phyloP scores from a whole-genome alignment of 1,140 invertebrate genomes.

The Trachymyrmex cornetzi region DNA sequence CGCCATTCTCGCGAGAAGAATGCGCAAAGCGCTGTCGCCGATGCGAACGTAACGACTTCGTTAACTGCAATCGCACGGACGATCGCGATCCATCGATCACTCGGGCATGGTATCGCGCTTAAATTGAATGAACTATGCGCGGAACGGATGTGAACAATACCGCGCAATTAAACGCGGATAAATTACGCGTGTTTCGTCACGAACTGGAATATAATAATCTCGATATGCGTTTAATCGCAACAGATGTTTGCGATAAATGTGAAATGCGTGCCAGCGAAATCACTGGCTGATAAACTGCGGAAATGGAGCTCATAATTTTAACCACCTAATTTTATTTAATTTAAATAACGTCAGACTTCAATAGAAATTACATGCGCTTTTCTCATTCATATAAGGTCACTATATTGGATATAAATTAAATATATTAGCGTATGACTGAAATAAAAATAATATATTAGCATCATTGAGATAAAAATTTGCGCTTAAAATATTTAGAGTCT shows the following conservation, averaged over 20 bases:
- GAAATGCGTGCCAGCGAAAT: conserved; percentile 29
- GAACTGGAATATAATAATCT: conserved; percentile 56
- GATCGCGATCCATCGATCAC: conserved; percentile 64
- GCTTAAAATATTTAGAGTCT: not conserved
- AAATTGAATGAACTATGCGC: conserved; percentile 63
- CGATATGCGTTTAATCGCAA: conserved; percentile 48
- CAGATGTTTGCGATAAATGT: conserved; percentile 59
- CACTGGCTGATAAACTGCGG: conserved; percentile 27
- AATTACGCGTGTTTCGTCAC: conserved; percentile 58
- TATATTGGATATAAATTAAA: not conserved
- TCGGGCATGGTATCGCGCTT: conserved; percentile 47
- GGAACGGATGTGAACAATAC: conserved; percentile 51
- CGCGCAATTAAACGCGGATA: conserved; percentile 61
- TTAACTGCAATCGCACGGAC: conserved; percentile 61
- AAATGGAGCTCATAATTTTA: not conserved
- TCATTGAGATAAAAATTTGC: not conserved
- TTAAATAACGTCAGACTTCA: not conserved
- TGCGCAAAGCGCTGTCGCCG: conserved; percentile 48
- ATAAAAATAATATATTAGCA: too few species aligned
- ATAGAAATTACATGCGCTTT: not conserved
- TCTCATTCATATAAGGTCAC: not conserved
- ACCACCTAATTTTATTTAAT: conserved; percentile 1
- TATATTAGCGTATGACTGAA: not conserved
- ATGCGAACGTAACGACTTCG: conserved; percentile 58
- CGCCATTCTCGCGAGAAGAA: conserved; percentile 45